Evolutionary conservation across 2,113 vertebrate genomes (phyloP).

Genomic region (Manacus vitellinus): DNA sequence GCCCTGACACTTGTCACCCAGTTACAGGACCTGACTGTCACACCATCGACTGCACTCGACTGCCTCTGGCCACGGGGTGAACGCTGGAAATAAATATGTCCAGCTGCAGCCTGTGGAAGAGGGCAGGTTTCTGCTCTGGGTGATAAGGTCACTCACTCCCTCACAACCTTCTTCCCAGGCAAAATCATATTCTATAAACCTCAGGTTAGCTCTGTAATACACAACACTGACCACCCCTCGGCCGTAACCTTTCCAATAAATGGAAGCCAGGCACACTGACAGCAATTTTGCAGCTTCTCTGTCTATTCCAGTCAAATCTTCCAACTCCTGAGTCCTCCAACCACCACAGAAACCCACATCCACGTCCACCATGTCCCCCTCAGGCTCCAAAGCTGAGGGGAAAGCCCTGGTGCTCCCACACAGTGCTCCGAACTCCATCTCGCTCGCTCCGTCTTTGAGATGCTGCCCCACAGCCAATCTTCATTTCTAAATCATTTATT

Average conservation of each 20-base stretch:
- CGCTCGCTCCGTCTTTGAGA: neutral
- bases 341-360: neutral
- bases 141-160: neutral
- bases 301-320: neutral
- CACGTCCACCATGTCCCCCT: rapidly evolving
- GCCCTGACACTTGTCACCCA: neutral
- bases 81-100: neutral
- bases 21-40: neutral
- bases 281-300: neutral
- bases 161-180: neutral
- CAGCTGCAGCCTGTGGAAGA: neutral
- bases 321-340: neutral
- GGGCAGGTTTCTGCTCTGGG: neutral
- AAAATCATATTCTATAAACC: neutral
- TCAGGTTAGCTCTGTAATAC: neutral
- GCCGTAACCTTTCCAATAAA: neutral
- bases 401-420: neutral
- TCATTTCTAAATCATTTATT: neutral
- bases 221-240: neutral
- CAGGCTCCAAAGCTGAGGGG: neutral
- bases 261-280: neutral
- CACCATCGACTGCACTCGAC: rapidly evolving
- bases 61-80: neutral
- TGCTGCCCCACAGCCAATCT: neutral
- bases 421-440: neutral